phyloP scores from a whole-genome alignment of 2,888 invertebrate species.

The Pseudococcus jackbeardsleyi region DNA sequence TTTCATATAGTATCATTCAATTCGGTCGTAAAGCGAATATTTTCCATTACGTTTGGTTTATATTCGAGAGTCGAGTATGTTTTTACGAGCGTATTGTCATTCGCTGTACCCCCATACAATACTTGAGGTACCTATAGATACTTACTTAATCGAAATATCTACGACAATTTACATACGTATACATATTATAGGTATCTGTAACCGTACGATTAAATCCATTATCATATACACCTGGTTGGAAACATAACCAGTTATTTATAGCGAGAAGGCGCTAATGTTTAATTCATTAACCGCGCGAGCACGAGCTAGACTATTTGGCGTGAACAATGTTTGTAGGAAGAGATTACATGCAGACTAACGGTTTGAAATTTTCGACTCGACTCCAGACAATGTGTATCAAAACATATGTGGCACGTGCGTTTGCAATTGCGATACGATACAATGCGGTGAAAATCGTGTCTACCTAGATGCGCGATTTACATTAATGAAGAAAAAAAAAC shows the following conservation, averaged over 20 bases:
- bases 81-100: not conserved
- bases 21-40: not conserved
- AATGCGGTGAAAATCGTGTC: no score
- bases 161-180: no score
- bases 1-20: not conserved
- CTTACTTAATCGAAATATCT: not conserved
- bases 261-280: not conserved
- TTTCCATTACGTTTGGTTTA: not conserved
- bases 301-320: not conserved
- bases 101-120: not conserved
- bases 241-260: constrained; percentile 1
- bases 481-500: no score
- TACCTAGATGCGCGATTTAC: no score
- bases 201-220: not conserved
- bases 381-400: no score
- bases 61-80: not conserved
- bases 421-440: no score
- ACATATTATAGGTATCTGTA: not conserved
- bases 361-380: not conserved
- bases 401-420: no score
- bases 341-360: not conserved
- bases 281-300: not conserved
- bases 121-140: not conserved
- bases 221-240: not conserved
- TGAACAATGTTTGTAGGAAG: not conserved